Evolutionary conservation across 2,797 vertebrate genomes (phyloP).

Genomic region (Rhinoraja longicauda): DNA sequence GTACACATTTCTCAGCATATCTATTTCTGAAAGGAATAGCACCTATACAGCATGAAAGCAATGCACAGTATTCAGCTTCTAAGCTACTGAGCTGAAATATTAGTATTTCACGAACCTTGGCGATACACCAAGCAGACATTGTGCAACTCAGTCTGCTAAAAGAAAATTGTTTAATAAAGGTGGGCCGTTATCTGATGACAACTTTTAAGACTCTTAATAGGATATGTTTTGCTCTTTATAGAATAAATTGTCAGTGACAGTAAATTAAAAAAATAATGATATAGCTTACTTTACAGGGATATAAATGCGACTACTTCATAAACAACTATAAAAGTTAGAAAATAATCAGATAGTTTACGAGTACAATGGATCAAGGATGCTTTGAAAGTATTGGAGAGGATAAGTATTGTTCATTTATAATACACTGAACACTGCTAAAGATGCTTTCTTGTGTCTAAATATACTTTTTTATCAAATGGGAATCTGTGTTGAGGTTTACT

Average conservation of each 20-base stretch:
- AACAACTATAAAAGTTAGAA: neutral
- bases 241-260: neutral
- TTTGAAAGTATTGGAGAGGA: neutral
- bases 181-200: neutral
- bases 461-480: neutral
- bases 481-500: neutral
- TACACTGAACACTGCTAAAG: neutral
- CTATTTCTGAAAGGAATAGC: neutral
- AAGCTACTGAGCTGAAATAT: neutral
- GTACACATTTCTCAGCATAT: neutral
- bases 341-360: neutral
- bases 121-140: neutral
- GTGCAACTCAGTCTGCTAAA: neutral
- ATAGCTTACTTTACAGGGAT: neutral
- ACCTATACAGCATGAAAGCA: neutral
- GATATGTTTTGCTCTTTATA: neutral
- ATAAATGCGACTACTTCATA: neutral
- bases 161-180: neutral
- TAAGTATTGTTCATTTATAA: neutral
- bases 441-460: neutral
- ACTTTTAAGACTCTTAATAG: neutral
- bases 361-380: neutral
- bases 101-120: neutral
- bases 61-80: neutral
- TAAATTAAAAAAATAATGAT: neutral